A percentile compares a stretch with the other conserved stretches of the same genome.
These are phyloP conservation scores for Muschampia plurimacula DNA, from an alignment of 2,888 invertebrate genomes.

Conservation along the genomic window DNA sequence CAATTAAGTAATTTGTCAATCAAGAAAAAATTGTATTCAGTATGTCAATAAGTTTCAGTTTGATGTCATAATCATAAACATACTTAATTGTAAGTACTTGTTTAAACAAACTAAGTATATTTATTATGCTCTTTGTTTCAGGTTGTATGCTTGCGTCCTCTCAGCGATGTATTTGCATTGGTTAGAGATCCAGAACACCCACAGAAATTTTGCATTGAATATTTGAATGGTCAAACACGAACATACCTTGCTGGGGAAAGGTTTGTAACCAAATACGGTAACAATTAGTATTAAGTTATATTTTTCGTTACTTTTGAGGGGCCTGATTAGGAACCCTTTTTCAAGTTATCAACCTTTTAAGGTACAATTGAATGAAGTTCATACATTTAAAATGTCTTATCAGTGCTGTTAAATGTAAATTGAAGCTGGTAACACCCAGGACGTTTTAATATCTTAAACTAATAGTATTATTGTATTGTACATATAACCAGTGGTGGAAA, in stretches of 20 bases:
- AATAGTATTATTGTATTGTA: no score
- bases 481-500: no score
- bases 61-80: neutral
- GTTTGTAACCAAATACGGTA: slow-evolving; percentile 65
- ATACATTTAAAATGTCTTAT: no score
- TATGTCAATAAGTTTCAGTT: neutral
- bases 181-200: slow-evolving; percentile 96
- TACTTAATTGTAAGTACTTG: neutral
- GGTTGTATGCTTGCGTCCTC: slow-evolving; percentile 91
- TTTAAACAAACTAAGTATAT: neutral
- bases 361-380: no score
- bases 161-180: slow-evolving; percentile 95
- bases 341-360: no score
- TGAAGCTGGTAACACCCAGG: no score
- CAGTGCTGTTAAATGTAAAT: no score
- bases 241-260: slow-evolving; percentile 97
- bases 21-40: no score
- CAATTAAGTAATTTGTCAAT: no score
- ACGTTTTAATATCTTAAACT: no score
- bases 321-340: no score
- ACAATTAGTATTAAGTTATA: neutral
- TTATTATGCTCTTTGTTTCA: slow-evolving; percentile 44
- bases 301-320: no score
- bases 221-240: slow-evolving; percentile 95
- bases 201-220: slow-evolving; percentile 97